Evolutionary conservation across 2,888 invertebrate species (phyloP).

Genomic region (Crossocerus cetratus): DNA sequence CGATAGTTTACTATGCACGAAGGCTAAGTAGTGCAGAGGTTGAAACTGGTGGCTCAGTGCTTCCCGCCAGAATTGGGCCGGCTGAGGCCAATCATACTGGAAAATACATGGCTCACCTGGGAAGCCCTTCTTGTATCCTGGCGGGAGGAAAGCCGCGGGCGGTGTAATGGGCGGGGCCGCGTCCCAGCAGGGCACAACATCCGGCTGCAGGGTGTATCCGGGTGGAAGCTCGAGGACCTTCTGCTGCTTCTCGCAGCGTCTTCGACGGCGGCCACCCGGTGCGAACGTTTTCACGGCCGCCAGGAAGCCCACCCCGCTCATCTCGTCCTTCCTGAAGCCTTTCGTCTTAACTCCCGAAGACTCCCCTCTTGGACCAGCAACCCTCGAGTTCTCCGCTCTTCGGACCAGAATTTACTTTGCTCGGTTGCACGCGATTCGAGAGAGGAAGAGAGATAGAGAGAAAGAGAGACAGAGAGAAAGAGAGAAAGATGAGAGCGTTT

Average conservation of each 20-base stretch:
- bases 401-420: too few species aligned
- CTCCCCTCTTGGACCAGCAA: too few species aligned
- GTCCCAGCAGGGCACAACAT: conserved; percentile 80
- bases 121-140: conserved; percentile 79
- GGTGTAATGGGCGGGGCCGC: conserved; percentile 83
- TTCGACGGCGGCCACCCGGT: conserved; percentile 80
- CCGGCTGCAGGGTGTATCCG: conserved; percentile 76
- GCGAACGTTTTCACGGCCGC: conserved; percentile 83
- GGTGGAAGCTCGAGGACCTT: conserved; percentile 75
- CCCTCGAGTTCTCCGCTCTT: too few species aligned
- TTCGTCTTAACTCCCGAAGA: too few species aligned
- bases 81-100: background rate
- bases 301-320: conserved; percentile 81
- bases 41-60: too few species aligned
- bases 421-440: too few species aligned
- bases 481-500: background rate
- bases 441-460: background rate
- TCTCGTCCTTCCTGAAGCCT: conserved; percentile 54
- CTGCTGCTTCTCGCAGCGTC: conserved; percentile 82
- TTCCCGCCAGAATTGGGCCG: too few species aligned
- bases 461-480: background rate
- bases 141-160: conserved; percentile 83
- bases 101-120: conserved; percentile 66
- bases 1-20: too few species aligned
- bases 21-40: too few species aligned